phyloP scores from a whole-genome alignment of 2,797 vertebrate species.

The Cyclura pinguis region DNA sequence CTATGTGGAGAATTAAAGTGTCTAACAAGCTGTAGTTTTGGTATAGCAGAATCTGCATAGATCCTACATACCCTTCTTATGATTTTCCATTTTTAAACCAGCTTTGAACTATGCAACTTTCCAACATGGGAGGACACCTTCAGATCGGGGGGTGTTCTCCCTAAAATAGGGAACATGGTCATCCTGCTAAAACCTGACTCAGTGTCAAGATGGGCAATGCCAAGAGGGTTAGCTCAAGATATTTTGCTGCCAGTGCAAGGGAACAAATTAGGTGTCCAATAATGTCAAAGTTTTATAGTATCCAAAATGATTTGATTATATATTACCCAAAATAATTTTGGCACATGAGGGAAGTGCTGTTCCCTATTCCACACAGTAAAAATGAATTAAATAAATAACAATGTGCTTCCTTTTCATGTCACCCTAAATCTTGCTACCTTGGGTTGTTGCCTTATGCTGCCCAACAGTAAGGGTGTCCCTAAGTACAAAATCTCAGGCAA shows the following conservation, averaged over 20 bases:
- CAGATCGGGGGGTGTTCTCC: not conserved
- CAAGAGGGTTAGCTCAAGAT: not conserved
- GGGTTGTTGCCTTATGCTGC: too few species aligned
- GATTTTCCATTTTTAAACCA: not conserved
- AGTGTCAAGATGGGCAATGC: not conserved
- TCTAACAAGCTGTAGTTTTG: not conserved
- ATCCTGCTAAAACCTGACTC: not conserved
- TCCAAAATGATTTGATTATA: not conserved
- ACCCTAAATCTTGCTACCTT: too few species aligned
- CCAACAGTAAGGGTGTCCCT: too few species aligned
- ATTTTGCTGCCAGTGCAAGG: not conserved
- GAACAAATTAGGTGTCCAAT: not conserved
- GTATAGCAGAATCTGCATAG: not conserved
- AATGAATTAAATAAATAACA: not conserved
- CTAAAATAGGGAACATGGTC: not conserved
- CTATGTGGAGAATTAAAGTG: not conserved
- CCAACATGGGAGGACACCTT: not conserved
- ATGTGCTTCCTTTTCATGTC: too few species aligned
- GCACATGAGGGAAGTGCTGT: not conserved
- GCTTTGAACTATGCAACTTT: not conserved
- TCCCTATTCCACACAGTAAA: not conserved
- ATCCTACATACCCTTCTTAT: not conserved
- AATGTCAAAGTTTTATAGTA: not conserved
- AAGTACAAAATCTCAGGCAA: not conserved
- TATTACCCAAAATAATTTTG: too few species aligned